Conservation (phyloP, 2,888 invertebrate species). For the Leptodirus hochenwartii region DNA sequence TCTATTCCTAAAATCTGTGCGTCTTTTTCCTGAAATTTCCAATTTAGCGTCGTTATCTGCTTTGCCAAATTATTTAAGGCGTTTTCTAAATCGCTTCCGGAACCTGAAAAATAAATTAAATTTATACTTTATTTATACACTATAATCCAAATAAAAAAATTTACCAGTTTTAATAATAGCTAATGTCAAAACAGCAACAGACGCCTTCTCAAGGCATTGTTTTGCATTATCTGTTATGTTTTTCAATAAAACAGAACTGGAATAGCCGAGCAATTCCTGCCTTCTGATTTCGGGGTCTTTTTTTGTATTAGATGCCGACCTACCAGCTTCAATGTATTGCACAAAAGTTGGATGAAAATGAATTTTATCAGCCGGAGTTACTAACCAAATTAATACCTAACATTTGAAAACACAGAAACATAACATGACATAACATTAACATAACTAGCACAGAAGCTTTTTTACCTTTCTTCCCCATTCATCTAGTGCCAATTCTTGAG, state of each 20-base stretch:
- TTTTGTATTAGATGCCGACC: constrained; percentile 51
- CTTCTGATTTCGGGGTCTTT: constrained; percentile 48
- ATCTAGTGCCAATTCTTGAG: constrained; percentile 50
- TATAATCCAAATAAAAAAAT: too few relatives aligned
- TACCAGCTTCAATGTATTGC: constrained; percentile 53
- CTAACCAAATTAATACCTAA: constrained; percentile 60
- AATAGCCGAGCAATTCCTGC: constrained; percentile 39
- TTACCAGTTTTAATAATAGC: constrained; percentile 49
- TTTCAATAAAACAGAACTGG: constrained; percentile 17
- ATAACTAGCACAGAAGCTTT: constrained; percentile 1
- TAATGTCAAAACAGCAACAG: constrained; percentile 47
- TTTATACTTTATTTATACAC: too few relatives aligned
- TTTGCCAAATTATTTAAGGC: constrained; percentile 29
- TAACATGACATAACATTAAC: constrained; percentile 1
- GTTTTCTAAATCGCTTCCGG: constrained; percentile 19
- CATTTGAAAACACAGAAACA: constrained; percentile 11
- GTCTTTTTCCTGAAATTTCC: constrained; percentile 31
- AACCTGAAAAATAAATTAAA: constrained; percentile 13
- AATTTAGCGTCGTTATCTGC: constrained; percentile 30
- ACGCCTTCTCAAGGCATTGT: constrained; percentile 50
- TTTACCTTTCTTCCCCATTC: constrained; percentile 71
- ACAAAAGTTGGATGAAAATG: constrained; percentile 72
- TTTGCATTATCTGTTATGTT: constrained; percentile 31
- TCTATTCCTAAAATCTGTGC: constrained; percentile 40
- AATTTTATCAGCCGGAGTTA: constrained; percentile 60